Percentiles rank a stretch among this genome's conserved stretches.
These are phyloP conservation scores for Formica exsecta DNA, from an alignment of 1,140 invertebrate species.

Conservation along the genomic window DNA sequence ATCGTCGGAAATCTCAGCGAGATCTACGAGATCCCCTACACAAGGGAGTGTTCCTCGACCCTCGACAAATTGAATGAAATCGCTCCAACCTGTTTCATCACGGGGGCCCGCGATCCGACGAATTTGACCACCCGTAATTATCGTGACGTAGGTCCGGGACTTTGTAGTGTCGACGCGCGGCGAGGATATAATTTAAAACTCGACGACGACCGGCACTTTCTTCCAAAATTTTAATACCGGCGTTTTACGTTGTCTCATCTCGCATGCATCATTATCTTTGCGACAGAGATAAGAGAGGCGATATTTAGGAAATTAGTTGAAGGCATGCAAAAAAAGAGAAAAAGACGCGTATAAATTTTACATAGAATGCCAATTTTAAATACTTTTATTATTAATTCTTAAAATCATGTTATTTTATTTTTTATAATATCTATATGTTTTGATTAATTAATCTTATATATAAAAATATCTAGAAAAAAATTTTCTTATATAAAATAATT, in stretches of 20 bases:
- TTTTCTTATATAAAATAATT: not conserved
- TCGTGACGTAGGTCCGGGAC: conserved; percentile 72
- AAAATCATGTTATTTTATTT: not conserved
- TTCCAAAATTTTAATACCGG: conserved; percentile 1
- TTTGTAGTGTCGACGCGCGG: conserved; percentile 35
- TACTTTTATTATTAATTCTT: not conserved
- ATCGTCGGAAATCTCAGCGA: conserved; percentile 53
- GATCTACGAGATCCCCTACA: conserved; percentile 54
- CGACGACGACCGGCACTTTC: not conserved
- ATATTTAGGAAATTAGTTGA: not conserved
- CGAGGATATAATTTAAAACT: conserved; percentile 65
- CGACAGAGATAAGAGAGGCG: not conserved
- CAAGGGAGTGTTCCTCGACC: conserved; percentile 44
- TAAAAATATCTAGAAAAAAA: not conserved
- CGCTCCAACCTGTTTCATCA: conserved; percentile 67
- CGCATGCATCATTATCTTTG: not conserved
- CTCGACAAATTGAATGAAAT: conserved; percentile 75
- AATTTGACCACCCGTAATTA: conserved; percentile 71
- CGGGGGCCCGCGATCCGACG: conserved; percentile 6
- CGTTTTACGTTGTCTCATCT: not conserved
- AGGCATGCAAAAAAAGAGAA: not conserved
- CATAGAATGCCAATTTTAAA: not conserved
- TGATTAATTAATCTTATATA: not conserved
- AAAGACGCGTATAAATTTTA: no score
- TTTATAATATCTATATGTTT: not conserved